Conservation (phyloP, 30 jellyfish, hydroid and myxozoan species). For the Phacellophora camtschatica region DNA sequence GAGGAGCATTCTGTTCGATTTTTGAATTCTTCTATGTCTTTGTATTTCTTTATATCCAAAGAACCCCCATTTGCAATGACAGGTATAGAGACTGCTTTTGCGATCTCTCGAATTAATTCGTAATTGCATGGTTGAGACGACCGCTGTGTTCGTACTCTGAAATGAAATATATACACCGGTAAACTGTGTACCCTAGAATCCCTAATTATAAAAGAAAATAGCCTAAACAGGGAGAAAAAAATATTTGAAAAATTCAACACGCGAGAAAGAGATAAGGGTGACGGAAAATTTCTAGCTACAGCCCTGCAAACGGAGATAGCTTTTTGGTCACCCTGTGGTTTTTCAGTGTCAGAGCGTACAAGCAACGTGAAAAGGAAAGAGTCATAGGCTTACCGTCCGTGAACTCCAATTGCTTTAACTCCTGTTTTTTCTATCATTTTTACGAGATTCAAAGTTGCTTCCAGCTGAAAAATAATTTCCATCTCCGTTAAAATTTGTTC, state of each 20-base stretch:
- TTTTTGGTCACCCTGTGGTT: too few relatives aligned
- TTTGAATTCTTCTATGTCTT: slow-evolving; percentile 61
- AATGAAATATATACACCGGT: not conserved
- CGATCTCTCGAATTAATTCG: slow-evolving; percentile 58
- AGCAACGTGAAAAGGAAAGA: too few relatives aligned
- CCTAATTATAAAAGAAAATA: too few relatives aligned
- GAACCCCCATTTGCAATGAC: slow-evolving; percentile 99
- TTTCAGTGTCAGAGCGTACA: too few relatives aligned
- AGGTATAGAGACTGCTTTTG: slow-evolving; percentile 68
- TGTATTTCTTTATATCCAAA: slow-evolving; percentile 49
- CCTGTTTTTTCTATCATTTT: slow-evolving; percentile 80
- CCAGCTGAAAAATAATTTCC: slow-evolving; percentile 48
- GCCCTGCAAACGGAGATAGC: too few relatives aligned
- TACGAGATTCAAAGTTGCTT: slow-evolving; percentile 68
- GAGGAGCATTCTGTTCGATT: slow-evolving; percentile 71
- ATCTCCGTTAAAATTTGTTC: too few relatives aligned
- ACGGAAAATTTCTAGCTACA: too few relatives aligned
- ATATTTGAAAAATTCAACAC: too few relatives aligned
- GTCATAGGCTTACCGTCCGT: slow-evolving; percentile 95
- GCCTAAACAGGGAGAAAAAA: too few relatives aligned
- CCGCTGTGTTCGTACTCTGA: slow-evolving; percentile 75
- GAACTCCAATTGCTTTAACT: slow-evolving; percentile 92
- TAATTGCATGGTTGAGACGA: slow-evolving; percentile 93
- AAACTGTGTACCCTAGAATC: too few relatives aligned
- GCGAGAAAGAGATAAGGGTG: not conserved